Evolutionary conservation across 2,797 vertebrate species (phyloP).

Genomic region (Eulemur rubriventer): DNA sequence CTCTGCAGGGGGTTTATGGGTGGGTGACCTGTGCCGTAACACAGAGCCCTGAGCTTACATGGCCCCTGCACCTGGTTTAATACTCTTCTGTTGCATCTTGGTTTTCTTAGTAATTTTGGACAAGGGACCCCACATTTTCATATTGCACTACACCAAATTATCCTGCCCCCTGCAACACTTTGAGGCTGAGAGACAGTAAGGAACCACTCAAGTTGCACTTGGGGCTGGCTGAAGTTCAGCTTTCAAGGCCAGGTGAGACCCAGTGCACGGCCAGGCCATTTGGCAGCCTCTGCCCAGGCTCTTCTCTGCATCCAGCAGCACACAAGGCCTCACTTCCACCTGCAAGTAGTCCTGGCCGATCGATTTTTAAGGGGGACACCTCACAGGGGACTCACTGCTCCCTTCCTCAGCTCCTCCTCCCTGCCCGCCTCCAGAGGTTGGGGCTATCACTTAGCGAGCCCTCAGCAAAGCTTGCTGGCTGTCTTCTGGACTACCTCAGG

Average conservation of each 20-base stretch:
- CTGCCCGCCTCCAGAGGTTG: not conserved
- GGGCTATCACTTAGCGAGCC: not conserved
- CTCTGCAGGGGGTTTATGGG: not conserved
- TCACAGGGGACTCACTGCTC: not conserved
- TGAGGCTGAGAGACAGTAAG: not conserved
- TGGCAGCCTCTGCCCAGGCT: not conserved
- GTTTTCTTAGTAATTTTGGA: conserved; percentile 6
- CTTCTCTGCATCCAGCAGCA: not conserved
- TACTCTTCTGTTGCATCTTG: not conserved
- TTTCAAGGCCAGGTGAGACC: not conserved
- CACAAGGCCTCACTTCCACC: not conserved
- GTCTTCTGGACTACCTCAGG: conserved; percentile 7
- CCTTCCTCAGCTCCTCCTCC: not conserved
- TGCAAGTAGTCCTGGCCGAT: not conserved
- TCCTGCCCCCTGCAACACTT: not conserved
- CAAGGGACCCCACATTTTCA: not conserved
- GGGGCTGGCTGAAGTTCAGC: not conserved
- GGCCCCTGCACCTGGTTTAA: not conserved
- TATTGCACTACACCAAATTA: not conserved
- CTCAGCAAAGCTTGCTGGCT: not conserved
- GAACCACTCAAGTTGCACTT: not conserved
- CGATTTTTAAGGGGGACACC: conserved; percentile 15
- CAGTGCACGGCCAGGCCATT: not conserved
- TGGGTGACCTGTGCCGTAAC: not conserved
- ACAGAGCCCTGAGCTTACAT: not conserved